phyloP scores from a whole-genome alignment of 2,888 invertebrate species.

The Tachystola acroxantha region DNA sequence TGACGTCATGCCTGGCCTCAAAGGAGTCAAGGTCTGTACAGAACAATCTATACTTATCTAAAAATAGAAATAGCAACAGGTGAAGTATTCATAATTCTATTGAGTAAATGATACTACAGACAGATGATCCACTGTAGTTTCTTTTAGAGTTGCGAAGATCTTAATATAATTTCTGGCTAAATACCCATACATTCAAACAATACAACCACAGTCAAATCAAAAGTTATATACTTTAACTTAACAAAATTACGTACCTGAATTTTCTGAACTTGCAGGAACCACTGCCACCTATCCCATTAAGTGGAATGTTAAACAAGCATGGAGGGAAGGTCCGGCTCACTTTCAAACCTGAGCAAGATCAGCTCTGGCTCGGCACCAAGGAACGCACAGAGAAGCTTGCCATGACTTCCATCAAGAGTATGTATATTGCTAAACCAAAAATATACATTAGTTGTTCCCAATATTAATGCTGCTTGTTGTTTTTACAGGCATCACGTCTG shows the following conservation, averaged over 20 bases:
- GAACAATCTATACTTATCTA: too few species aligned
- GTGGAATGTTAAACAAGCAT: constrained; percentile 94
- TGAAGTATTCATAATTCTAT: too few species aligned
- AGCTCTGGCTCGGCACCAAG: constrained; percentile 95
- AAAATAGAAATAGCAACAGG: too few species aligned
- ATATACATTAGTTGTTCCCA: too few species aligned
- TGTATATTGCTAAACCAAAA: constrained; percentile 35
- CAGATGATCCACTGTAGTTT: too few species aligned
- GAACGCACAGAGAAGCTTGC: constrained; percentile 94
- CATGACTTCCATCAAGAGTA: constrained; percentile 92
- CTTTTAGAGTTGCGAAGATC: too few species aligned
- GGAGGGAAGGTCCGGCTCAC: constrained; percentile 94
- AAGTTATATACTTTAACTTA: too few species aligned
- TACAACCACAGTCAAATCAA: too few species aligned
- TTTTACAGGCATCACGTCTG: constrained; percentile 79
- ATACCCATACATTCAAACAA: too few species aligned
- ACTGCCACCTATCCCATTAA: constrained; percentile 87
- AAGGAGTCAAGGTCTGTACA: constrained; percentile 81
- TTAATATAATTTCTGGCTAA: too few species aligned
- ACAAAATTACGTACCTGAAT: too few species aligned
- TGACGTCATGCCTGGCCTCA: constrained; percentile 92
- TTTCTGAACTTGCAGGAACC: constrained; percentile 77
- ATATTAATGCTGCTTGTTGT: neutral
- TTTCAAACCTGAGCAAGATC: constrained; percentile 93
- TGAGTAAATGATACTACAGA: too few species aligned